Percentiles rank a stretch among this genome's conserved stretches.
These are phyloP conservation scores for Castor canadensis DNA, from an alignment of 2,113 vertebrate genomes.

Conservation along the genomic window DNA sequence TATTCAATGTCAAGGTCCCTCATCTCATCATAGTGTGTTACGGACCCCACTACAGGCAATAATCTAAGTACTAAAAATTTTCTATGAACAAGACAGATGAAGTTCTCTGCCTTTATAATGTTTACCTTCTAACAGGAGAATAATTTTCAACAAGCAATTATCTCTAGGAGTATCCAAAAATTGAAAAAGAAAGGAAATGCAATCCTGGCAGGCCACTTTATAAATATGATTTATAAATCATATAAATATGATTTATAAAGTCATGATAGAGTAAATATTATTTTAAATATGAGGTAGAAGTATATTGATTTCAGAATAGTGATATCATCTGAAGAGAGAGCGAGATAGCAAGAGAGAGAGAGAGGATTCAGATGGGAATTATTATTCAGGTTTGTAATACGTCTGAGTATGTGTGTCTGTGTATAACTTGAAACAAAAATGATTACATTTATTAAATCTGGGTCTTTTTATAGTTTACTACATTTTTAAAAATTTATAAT, in stretches of 20 bases:
- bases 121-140: background rate
- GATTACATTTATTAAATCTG: background rate
- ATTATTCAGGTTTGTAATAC: background rate
- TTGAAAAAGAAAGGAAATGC: background rate
- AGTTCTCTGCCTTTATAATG: background rate
- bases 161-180: constrained; percentile 16
- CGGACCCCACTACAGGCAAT: background rate
- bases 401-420: background rate
- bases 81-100: background rate
- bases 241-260: background rate
- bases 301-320: background rate
- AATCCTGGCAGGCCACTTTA: background rate
- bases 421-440: constrained; percentile 2
- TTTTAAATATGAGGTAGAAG: constrained; percentile 12
- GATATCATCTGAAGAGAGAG: background rate
- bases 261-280: background rate
- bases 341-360: too few species aligned
- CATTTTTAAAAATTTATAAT: background rate
- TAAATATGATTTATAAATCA: background rate
- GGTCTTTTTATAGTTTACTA: background rate
- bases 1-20: background rate
- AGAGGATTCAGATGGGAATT: background rate
- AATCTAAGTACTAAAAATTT: background rate
- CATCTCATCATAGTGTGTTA: background rate
- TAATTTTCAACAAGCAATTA: constrained; percentile 26